These are phyloP conservation scores for Apantesis nais DNA, from an alignment of 2,888 invertebrate genomes.

Conservation along the genomic window DNA sequence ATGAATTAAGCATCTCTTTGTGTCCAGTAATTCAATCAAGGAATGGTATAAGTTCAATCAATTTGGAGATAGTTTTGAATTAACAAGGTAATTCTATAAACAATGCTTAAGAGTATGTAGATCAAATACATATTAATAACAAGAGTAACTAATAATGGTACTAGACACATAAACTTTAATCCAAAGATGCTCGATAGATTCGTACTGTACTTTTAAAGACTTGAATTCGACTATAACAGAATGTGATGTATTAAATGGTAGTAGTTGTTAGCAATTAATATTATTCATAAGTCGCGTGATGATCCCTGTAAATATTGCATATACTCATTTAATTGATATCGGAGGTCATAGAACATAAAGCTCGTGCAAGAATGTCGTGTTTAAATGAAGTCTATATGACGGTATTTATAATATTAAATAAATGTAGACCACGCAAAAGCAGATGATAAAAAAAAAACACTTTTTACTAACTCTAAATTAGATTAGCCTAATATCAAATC, in stretches of 20 bases:
- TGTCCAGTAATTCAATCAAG: no score
- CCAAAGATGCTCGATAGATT: background rate
- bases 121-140: no score
- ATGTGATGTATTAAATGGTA: background rate
- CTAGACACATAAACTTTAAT: background rate
- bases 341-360: background rate
- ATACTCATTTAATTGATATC: background rate
- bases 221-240: background rate
- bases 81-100: no score
- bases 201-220: background rate
- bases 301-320: background rate
- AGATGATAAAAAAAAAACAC: background rate
- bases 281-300: background rate
- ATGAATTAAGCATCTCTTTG: background rate
- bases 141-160: background rate
- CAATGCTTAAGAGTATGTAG: no score
- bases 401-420: background rate
- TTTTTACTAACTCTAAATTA: background rate
- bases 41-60: no score
- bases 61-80: no score
- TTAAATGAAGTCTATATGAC: background rate
- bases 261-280: background rate
- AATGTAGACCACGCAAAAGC: background rate
- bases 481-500: no score
- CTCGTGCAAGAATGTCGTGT: slow-evolving; percentile 1